A percentile compares a stretch with the other conserved stretches of the same genome.
phyloP scores from a whole-genome alignment of 2,888 invertebrate species.

The Bruchidius siliquastri region DNA sequence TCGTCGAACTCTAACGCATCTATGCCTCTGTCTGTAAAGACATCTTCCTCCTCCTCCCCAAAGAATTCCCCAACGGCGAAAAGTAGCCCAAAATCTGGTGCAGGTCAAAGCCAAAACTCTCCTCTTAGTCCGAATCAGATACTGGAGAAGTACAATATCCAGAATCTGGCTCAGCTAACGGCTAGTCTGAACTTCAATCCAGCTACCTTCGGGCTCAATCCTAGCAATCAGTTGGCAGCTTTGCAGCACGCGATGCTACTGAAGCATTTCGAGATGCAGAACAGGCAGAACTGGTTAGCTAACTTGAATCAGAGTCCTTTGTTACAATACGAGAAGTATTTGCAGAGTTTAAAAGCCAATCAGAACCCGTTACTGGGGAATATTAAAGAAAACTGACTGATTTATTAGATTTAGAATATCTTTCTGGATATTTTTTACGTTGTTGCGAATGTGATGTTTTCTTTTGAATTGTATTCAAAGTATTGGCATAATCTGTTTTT shows the following conservation, averaged over 20 bases:
- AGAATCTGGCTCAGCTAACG: conserved; percentile 44
- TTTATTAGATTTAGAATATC: not conserved
- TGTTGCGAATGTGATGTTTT: not conserved
- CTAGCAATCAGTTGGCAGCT: conserved; percentile 34
- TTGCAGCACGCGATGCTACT: conserved; percentile 44
- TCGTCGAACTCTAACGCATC: conserved; percentile 4
- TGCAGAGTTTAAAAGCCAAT: conserved; percentile 39
- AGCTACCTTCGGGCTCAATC: conserved; percentile 23
- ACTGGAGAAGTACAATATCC: conserved; percentile 45
- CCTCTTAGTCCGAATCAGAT: conserved; percentile 39
- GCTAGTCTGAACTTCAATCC: conserved; percentile 43
- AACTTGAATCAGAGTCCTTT: conserved; percentile 37
- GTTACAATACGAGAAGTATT: conserved; percentile 44
- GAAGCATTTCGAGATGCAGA: conserved; percentile 44
- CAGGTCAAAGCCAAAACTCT: conserved; percentile 14
- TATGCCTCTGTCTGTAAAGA: conserved; percentile 4
- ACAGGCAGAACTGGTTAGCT: conserved; percentile 41
- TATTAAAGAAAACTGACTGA: conserved; percentile 35
- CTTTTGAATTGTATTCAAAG: not conserved
- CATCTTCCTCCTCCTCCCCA: conserved; percentile 1
- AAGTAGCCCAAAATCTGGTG: conserved; percentile 12
- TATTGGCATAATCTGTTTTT: not conserved
- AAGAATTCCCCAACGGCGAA: conserved; percentile 8
- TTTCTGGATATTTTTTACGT: not conserved
- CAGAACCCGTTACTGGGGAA: conserved; percentile 31